Base-by-base conservation (phyloP, 2,797 vertebrate genomes). In the Chaetodon trifasciatus region DNA sequence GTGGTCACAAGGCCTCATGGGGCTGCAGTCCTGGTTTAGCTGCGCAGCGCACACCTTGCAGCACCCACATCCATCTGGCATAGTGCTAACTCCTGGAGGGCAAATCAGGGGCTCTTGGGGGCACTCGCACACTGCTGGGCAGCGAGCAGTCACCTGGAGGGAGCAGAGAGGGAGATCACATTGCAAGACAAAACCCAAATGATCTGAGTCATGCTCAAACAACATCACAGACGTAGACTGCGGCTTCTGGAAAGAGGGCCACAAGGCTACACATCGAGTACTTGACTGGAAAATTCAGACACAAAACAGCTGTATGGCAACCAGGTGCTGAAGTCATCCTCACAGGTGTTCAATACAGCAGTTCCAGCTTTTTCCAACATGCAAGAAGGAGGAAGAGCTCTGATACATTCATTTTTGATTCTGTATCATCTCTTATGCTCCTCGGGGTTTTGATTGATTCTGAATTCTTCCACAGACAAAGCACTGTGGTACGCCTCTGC, bases 31-130 rank as follows among this genome's bases (percentile, higher is more conserved):
- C 63, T 96, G 93, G 76, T 96, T 95, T 1, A 96, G 95, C 87
- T 96, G 96, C 8, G 92, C 91, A 0, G 95, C 94, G 12, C 96
- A 96, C 86, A 96, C 94, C 64, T 94, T 93, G 70, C 96, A 96
- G 85, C 95, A 96, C n/a, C 93, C 92, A 23, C 95, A 96, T 70
- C 87, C 87, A 40, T 96, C 95, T 3, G 80, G 68, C 65, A 95
- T 83, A 0, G 69, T 3, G 73, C 95, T 96, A 13, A 96, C 92
- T 1, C 95, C 96, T 0, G 93, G 90, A 19, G 91, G 94, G 72
- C 96, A 96, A 19, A 65, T 40, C 17, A 24, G 82, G 0, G 88
- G 86, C 55, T 62, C 75, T 0, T 47, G 44, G 0, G 93, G 88
- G 71, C 95, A 96, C 1, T 86, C 67, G 6, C 96, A 96, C 65